Base-by-base conservation (phyloP, 1,140 invertebrate species). In the Pinna nobilis region DNA sequence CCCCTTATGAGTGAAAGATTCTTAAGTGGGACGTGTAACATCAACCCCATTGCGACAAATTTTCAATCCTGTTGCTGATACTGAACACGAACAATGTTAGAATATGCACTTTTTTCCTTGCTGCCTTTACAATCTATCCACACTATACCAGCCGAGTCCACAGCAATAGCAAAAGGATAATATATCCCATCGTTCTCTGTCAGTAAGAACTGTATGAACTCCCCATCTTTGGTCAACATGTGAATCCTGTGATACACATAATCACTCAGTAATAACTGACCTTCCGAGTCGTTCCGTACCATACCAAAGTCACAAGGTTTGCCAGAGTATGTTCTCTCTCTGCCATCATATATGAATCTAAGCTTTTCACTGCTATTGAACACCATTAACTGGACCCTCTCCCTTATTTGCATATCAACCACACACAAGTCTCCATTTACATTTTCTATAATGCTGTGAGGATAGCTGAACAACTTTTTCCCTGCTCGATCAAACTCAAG, bases 241-340 rank as follows among this genome's bases (percentile, higher is more conserved):
- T 63, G 59, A 44, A 63, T 63, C 28, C 59, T 63, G 18, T 63
- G 59, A 25, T 44, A 63, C 6, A 39, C 59, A 63, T 37, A 63
- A 20, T 63, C 59, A 25, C 35, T 33, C 35, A 63, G 32, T 11
- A 63, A 44, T n/a, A 63, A 37, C 3, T 37, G 35, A 2, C 59
- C 59, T 11, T 33, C 28, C 5, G 18, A 20, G 59, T 63, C 59
- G 37, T 63, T 63, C 7, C 35, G 35, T 23, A 63, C 37, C 59
- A 41, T 9, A 25, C 59, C 59, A 63, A 63, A 63, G 25, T 63
- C 59, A 25, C 59, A 41, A 11, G 59, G 59, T 25, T 44, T 63
- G 2, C 18, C 39, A 37, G 18, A 32, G 44, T 7, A 37, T 20
- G 11, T 41, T 63, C 39, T 39, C n/a, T 63, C 35, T 25, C 39